These are phyloP conservation scores for Delichon dasypus DNA, from an alignment of 2,797 vertebrate species.

Conservation along the genomic window DNA sequence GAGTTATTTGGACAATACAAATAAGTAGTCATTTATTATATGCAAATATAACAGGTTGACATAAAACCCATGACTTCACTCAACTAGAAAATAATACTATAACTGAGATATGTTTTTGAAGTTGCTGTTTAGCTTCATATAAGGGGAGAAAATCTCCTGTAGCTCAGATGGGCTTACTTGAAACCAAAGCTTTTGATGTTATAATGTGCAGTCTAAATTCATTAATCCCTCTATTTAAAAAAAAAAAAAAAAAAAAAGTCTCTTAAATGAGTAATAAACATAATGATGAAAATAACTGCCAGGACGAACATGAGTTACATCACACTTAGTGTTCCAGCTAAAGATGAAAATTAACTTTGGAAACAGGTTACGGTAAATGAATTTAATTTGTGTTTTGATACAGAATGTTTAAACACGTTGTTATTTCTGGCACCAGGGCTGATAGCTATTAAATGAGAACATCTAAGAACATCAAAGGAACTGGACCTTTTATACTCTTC, in stretches of 20 bases:
- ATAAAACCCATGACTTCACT: slow-evolving; percentile 55
- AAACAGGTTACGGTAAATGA: slow-evolving; percentile 59
- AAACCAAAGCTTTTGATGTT: slow-evolving; percentile 69
- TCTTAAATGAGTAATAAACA: slow-evolving; percentile 73
- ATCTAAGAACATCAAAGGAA: slow-evolving; percentile 82
- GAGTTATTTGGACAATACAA: slow-evolving; percentile 21
- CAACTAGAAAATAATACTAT: slow-evolving; percentile 58
- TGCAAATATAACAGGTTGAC: slow-evolving; percentile 56
- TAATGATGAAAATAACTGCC: slow-evolving; percentile 71
- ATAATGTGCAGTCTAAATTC: slow-evolving; percentile 71
- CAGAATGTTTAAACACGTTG: slow-evolving; percentile 75
- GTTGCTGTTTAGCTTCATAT: slow-evolving; percentile 62
- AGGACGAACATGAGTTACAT: slow-evolving; percentile 65
- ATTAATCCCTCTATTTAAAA: slow-evolving; percentile 56
- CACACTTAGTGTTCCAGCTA: slow-evolving; percentile 55
- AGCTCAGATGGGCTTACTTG: slow-evolving; percentile 66
- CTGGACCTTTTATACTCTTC: slow-evolving; percentile 69
- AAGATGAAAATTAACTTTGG: slow-evolving; percentile 64
- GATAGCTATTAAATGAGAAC: slow-evolving; percentile 78
- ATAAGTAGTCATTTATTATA: slow-evolving; percentile 61
- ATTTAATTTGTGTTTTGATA: slow-evolving; percentile 71
- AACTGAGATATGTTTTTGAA: slow-evolving; percentile 61
- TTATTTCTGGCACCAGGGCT: slow-evolving; percentile 81
- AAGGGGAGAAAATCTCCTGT: slow-evolving; percentile 60
- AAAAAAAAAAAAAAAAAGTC: background rate